Conservation (phyloP, 2,113 vertebrate genomes). For the Nesogale talazaci region DNA sequence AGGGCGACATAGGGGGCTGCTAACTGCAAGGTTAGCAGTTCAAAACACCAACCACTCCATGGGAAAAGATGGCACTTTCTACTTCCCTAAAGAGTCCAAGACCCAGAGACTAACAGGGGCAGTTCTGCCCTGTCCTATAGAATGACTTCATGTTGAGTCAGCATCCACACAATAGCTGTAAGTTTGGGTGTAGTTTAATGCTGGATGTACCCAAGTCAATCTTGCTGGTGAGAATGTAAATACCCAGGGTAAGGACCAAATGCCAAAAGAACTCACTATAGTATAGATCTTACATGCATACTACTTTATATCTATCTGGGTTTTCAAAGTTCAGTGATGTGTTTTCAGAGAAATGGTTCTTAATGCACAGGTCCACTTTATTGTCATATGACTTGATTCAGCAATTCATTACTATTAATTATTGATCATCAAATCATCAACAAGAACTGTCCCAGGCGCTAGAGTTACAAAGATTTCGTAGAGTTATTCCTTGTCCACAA, state of each 20-base stretch:
- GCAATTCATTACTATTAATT: conserved; percentile 45
- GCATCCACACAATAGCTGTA: no score
- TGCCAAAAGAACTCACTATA: background rate
- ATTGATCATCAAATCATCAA: conserved; percentile 33
- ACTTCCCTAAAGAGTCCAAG: no score
- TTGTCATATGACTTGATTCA: background rate
- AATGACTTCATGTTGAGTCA: no score
- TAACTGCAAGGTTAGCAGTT: no score
- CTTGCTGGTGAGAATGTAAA: background rate
- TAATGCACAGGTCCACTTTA: background rate
- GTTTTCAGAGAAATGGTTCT: background rate
- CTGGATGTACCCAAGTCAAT: background rate
- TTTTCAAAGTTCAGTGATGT: background rate
- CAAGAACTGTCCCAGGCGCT: background rate
- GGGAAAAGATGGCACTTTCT: no score
- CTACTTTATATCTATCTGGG: background rate
- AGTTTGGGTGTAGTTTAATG: background rate
- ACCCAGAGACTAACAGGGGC: no score
- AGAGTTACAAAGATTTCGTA: background rate
- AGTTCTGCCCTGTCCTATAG: no score
- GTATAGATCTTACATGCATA: background rate
- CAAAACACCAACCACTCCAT: no score
- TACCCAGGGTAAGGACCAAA: background rate
- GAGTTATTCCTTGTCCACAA: background rate
- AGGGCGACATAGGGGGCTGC: no score